Evolutionary conservation across 2,797 vertebrate genomes (phyloP), one percentile per base, ranked within the genome.

Genomic region (Dipus sagitta): DNA sequence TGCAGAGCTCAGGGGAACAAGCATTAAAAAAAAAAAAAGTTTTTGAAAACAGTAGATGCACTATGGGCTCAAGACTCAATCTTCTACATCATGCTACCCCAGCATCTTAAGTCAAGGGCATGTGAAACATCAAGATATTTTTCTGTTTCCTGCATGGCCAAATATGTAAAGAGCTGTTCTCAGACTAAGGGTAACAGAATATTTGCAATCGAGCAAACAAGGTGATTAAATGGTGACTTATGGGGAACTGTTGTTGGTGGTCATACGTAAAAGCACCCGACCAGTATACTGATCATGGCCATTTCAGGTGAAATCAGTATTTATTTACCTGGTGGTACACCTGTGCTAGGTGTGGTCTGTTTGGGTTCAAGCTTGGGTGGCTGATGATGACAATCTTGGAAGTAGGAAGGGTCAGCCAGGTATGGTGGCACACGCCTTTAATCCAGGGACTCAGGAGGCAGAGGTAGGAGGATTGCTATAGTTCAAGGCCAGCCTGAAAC

Each of bases 21-120:
- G 11, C 83, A 74, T 90, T 95, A 96, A 92, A 97, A 96, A 84
- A 78, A 20, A 87, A 91, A 71, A 34, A 21, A 3, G 60, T 82
- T 80, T 88, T 78, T 88, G 34, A 30, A 91, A 83, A 65, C 23
- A 42, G 34, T 75, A 52, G 24, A 54, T 72, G 34, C 20, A 54
- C 13, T 32, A 12, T 88, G 47, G 17, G 26, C 88, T 92, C 93
- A 23, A 93, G 90, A 85, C 17, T 76, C 81, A 71, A 42, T 89
- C 78, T 95, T 94, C 81, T 60, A 47, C 54, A 60, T 93, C 84
- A 80, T 92, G n/a, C 75, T 96, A 11, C 58, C 32, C 81, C 11
- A 23, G 1, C 11, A 15, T 72, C 11, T 64, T 92, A 92, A 93
- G 11, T 60, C 95, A 95, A 96, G 86, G 64, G 20, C 0, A 0